Base-by-base conservation (phyloP, 2,888 invertebrate genomes). In the Meloe dianella region DNA sequence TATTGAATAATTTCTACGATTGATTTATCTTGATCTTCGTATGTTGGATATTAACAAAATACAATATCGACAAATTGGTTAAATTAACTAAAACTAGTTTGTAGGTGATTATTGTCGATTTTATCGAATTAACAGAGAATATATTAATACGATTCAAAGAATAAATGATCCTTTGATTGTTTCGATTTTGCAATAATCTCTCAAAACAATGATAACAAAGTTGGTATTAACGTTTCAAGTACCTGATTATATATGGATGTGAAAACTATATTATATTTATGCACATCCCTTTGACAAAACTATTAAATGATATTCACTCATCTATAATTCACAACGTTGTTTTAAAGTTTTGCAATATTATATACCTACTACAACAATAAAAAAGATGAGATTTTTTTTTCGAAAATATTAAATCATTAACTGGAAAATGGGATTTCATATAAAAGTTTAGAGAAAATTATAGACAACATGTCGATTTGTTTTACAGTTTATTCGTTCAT, bases 181-280 rank as follows among this genome's bases (percentile, higher is more conserved):
- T 51, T 24, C 22, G 24, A 51, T 51, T 51, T 51, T 24, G 24
- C 24, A 22, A 51, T 51, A 51, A 51, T 51, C 51, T 51, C 51
- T 12, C 24, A 22, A 20, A 51, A 51, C 24, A 22, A 51, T 22
- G 12, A n/a, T 20, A 51, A 24, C 24, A 24, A 51, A 1, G 51
- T 51, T 24, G 51, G 22, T 24, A 51, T 51, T 24, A 24, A 51
- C 12, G 12, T 51, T 51, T 10, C 22, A 24, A 51, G 51, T 12
- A 51, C 12, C 51, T 24, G 24, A 24, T 24, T 24, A 24, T 51
- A 12, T 51, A 51, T 51, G 24, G 51, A 22, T 24, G 12, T 24
- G 51, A 51, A 51, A 51, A 24, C 51, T 51, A 5, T 22, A 51
- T 51, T 24, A 51, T 12, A 51, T 51, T 51, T 51, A 51, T 17